A percentile compares a stretch with the other conserved stretches of the same genome.
phyloP scores from a whole-genome alignment of 1,140 invertebrate genomes.

The Anthonomus grandis region DNA sequence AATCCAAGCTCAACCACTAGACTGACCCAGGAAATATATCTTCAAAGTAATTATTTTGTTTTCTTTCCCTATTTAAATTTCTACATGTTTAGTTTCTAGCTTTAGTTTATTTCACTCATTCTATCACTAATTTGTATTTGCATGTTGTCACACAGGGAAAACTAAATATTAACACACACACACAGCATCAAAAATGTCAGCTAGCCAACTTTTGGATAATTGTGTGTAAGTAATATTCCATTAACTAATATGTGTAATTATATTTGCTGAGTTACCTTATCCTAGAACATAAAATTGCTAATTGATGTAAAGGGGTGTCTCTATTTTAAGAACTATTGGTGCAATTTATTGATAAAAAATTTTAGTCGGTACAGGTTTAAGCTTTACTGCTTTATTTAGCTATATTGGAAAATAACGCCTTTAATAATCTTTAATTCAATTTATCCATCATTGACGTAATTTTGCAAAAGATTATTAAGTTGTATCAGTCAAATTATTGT shows the following conservation, averaged over 20 bases:
- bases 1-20: too few species aligned
- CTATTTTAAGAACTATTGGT: too few species aligned
- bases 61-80: neutral
- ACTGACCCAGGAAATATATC: neutral
- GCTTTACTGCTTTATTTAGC: too few species aligned
- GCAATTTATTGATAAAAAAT: too few species aligned
- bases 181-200: constrained; percentile 46
- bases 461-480: too few species aligned
- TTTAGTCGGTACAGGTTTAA: too few species aligned
- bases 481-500: too few species aligned
- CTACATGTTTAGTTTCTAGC: neutral
- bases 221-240: constrained; percentile 46
- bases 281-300: neutral
- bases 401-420: too few species aligned
- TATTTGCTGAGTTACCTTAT: neutral
- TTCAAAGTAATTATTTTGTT: neutral
- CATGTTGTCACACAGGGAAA: constrained; percentile 45
- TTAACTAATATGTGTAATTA: neutral
- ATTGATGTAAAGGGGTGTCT: neutral
- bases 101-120: constrained; percentile 1
- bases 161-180: constrained; percentile 33
- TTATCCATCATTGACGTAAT: too few species aligned
- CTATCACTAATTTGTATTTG: constrained; percentile 37
- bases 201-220: constrained; percentile 49
- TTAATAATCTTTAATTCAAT: too few species aligned